Evolutionary conservation across 2,797 vertebrate species (phyloP).

Genomic region (Passerculus sandwichensis): DNA sequence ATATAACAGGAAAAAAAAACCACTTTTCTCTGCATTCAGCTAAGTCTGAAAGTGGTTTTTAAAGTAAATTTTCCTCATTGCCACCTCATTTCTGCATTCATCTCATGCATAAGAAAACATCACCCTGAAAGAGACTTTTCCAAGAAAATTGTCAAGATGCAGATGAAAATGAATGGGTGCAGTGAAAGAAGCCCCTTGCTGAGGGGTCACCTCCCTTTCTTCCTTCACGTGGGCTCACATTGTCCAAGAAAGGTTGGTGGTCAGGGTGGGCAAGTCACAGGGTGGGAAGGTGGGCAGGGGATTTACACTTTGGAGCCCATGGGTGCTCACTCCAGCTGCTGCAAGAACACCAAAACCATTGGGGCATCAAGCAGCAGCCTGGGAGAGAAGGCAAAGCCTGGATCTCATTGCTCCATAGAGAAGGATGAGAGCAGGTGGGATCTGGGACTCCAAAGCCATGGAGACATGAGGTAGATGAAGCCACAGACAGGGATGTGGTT

Average conservation of each 20-base stretch:
- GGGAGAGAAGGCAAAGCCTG: not conserved
- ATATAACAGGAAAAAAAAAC: not conserved
- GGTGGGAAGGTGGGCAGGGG: not conserved
- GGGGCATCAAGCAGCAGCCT: not conserved
- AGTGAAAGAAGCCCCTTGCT: not conserved
- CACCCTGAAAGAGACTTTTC: not conserved
- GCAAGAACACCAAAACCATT: not conserved
- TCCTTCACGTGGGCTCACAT: rapidly evolving
- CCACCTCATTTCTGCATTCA: not conserved
- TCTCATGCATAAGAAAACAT: not conserved
- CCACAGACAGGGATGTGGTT: not conserved
- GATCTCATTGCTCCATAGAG: not conserved
- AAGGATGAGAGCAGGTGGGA: rapidly evolving
- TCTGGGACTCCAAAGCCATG: not conserved
- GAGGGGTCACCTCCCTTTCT: not conserved
- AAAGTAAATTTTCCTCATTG: not conserved
- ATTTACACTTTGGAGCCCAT: not conserved
- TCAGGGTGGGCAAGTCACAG: not conserved
- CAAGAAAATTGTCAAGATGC: not conserved
- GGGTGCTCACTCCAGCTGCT: not conserved
- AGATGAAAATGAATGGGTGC: not conserved
- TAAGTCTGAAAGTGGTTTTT: not conserved
- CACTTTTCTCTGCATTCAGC: not conserved
- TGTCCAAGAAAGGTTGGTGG: rapidly evolving
- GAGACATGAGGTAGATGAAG: not conserved